A percentile compares a stretch with the other conserved stretches of the same genome.
phyloP scores from a whole-genome alignment of 2,113 vertebrate species.

The Danionella cerebrum region DNA sequence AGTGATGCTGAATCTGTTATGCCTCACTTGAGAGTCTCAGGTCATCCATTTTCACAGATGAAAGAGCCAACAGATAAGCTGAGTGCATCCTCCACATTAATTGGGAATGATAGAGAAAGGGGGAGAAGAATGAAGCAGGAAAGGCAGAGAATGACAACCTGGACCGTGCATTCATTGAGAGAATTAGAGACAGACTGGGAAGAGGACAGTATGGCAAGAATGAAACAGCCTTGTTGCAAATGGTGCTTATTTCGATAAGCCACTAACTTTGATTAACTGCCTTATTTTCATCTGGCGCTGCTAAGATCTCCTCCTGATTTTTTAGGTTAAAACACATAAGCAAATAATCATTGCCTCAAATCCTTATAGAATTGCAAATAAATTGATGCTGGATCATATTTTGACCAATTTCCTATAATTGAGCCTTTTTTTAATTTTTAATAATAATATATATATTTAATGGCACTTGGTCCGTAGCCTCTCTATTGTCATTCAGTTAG shows the following conservation, averaged over 20 bases:
- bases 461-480: conserved; percentile 30
- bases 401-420: too few species aligned
- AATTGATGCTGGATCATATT: too few species aligned
- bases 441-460: too few species aligned
- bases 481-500: conserved; percentile 50
- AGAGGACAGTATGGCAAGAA: conserved; percentile 24
- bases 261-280: conserved; percentile 31
- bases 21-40: conserved; percentile 14
- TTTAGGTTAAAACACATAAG: conserved; percentile 20
- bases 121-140: conserved; percentile 44
- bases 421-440: not conserved
- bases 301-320: not conserved
- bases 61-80: conserved; percentile 55
- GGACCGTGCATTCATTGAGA: conserved; percentile 60
- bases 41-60: conserved; percentile 61
- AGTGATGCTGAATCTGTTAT: conserved; percentile 3
- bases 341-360: not conserved
- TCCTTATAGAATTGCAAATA: too few species aligned
- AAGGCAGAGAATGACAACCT: conserved; percentile 52
- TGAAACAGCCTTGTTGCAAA: conserved; percentile 47
- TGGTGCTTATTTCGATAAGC: conserved; percentile 57
- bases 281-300: conserved; percentile 14
- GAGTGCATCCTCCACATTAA: conserved; percentile 57
- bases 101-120: conserved; percentile 63
- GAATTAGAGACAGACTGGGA: conserved; percentile 55